Percentiles rank a stretch among this genome's conserved stretches.
phyloP scores from a whole-genome alignment of 2,113 vertebrate species.

The Xenus cinereus region DNA sequence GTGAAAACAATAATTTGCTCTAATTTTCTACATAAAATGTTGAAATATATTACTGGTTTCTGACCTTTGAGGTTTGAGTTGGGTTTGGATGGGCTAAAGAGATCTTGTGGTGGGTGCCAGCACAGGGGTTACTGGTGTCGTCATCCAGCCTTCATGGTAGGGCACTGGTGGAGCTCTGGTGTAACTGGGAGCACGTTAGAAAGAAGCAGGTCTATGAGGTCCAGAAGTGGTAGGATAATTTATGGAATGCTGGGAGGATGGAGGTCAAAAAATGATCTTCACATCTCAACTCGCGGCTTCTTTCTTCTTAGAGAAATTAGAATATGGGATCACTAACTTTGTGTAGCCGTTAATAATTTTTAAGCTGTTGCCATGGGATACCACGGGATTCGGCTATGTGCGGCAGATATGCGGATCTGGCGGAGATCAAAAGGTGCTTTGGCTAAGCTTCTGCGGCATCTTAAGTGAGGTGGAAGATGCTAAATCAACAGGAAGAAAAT shows the following conservation, averaged over 20 bases:
- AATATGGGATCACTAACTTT: background rate
- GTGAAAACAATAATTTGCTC: background rate
- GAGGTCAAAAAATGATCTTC: background rate
- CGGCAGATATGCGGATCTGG: background rate
- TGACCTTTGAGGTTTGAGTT: background rate
- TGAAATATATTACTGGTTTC: background rate
- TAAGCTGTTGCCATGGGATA: background rate
- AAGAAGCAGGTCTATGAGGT: background rate
- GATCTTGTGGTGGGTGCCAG: background rate
- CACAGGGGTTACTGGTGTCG: rapidly evolving
- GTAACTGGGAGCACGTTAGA: rapidly evolving
- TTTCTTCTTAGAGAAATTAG: background rate
- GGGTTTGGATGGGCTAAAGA: background rate
- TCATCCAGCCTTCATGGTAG: rapidly evolving
- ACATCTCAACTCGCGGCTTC: background rate
- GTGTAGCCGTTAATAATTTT: background rate
- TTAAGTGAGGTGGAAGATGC: background rate
- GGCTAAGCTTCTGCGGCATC: background rate
- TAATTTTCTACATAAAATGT: background rate
- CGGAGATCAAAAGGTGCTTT: background rate
- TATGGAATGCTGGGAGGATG: background rate
- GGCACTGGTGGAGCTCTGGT: background rate
- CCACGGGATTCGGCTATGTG: rapidly evolving
- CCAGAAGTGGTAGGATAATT: background rate
- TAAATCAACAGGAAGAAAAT: background rate